Evolutionary conservation across 64 coral and sea anemone genomes (phyloP).

Genomic region (Montipora efflorescens): DNA sequence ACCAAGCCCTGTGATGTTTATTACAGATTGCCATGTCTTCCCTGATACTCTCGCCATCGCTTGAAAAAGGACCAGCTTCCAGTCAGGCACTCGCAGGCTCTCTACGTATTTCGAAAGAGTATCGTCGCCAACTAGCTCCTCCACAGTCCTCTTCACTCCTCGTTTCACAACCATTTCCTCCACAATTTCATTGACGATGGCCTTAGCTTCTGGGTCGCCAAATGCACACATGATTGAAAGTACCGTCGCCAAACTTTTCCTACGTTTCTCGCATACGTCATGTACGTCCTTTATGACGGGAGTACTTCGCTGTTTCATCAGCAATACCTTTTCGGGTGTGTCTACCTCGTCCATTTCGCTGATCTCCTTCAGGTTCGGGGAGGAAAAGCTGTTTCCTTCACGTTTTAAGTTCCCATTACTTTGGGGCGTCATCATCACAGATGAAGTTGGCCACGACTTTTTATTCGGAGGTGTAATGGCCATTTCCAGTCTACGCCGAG

Average conservation of each 20-base stretch:
- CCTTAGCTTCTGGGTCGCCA: conserved; percentile 53
- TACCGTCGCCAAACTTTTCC: conserved; percentile 43
- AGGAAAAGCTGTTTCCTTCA: too few relatives aligned
- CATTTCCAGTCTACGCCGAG: too few relatives aligned
- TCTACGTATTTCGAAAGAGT: background rate
- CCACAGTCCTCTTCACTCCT: conserved; percentile 21
- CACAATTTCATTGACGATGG: conserved; percentile 53
- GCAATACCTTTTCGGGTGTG: too few relatives aligned
- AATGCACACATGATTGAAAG: conserved; percentile 67
- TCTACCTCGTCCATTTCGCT: too few relatives aligned
- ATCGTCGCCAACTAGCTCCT: conserved; percentile 52
- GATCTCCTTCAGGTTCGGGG: too few relatives aligned
- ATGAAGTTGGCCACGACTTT: too few relatives aligned
- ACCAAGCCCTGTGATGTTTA: too few relatives aligned
- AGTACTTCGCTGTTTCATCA: too few relatives aligned
- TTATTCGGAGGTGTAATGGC: too few relatives aligned
- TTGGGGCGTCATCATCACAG: too few relatives aligned
- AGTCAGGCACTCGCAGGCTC: conserved; percentile 64
- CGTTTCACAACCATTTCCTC: conserved; percentile 45
- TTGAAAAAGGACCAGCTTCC: conserved; percentile 59
- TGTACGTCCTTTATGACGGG: too few relatives aligned
- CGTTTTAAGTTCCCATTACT: too few relatives aligned
- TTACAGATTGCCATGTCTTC: conserved; percentile 3
- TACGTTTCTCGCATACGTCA: conserved; percentile 19
- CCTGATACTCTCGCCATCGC: conserved; percentile 34